A percentile compares a stretch with the other conserved stretches of the same genome.
phyloP scores from a whole-genome alignment of 2,888 invertebrate genomes.

The Electrophaes corylata region DNA sequence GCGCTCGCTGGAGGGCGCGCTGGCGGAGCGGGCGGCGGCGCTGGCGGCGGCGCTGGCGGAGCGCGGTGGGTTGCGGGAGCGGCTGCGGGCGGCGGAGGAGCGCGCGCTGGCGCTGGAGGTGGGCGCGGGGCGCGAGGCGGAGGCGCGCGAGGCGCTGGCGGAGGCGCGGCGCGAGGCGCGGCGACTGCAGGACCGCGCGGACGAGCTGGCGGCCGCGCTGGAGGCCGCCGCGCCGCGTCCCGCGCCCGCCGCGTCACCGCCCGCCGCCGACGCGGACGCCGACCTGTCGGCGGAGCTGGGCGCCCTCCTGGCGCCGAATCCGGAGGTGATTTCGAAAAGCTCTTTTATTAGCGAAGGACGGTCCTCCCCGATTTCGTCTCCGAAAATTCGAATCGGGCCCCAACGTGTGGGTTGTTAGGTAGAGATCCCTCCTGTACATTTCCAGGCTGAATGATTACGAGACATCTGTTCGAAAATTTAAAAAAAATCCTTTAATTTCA shows the following conservation, averaged over 20 bases:
- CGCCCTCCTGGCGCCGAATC: constrained; percentile 38
- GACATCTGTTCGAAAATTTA: no score
- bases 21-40: constrained; percentile 51
- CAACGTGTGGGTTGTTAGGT: no score
- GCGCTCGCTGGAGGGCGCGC: constrained; percentile 12
- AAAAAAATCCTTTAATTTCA: no score
- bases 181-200: no score
- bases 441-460: no score
- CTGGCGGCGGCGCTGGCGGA: constrained; percentile 90
- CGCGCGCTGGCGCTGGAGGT: constrained; percentile 42
- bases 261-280: constrained; percentile 23
- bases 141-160: constrained; percentile 22
- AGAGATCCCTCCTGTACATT: no score
- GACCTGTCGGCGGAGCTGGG: constrained; percentile 51
- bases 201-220: no score
- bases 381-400: no score
- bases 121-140: constrained; percentile 58
- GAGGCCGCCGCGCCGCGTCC: constrained; percentile 10
- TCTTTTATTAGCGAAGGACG: no score
- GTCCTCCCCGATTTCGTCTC: no score
- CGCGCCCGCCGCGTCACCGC: constrained; percentile 10
- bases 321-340: background rate
- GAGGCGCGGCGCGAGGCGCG: constrained; percentile 19
- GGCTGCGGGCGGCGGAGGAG: constrained; percentile 32
- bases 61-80: constrained; percentile 84